Conservation (phyloP, 2,888 invertebrate species). For the Molanna angustata region DNA sequence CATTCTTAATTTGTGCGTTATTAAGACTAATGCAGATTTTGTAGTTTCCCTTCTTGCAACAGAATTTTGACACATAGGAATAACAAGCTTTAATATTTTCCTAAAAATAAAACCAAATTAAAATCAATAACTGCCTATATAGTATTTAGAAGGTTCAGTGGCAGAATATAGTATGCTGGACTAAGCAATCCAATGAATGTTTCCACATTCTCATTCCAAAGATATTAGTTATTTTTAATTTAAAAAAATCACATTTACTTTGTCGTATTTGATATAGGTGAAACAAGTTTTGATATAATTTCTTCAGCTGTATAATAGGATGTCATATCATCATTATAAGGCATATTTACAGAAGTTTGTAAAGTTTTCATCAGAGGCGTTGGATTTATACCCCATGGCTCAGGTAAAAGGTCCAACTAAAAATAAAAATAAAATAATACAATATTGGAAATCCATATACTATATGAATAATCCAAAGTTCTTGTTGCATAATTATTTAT, state of each 20-base stretch:
- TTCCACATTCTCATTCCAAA: not conserved
- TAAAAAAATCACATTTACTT: constrained; percentile 40
- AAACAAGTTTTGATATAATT: constrained; percentile 50
- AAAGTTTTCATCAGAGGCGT: constrained; percentile 60
- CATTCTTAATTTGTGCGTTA: constrained; percentile 58
- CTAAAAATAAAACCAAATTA: constrained; percentile 41
- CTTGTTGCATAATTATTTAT: no score
- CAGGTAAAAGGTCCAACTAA: constrained; percentile 65
- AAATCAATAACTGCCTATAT: no score
- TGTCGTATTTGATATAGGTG: constrained; percentile 48
- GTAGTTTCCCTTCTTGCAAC: constrained; percentile 66
- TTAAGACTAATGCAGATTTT: constrained; percentile 57
- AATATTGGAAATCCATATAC: no score
- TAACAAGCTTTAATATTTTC: constrained; percentile 56
- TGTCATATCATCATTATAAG: constrained; percentile 34
- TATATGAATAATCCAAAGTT: no score
- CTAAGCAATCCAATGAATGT: no score
- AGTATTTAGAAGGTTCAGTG: no score
- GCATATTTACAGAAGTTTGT: constrained; percentile 48
- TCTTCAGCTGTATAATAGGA: constrained; percentile 45
- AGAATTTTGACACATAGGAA: constrained; percentile 59
- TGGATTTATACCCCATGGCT: constrained; percentile 65
- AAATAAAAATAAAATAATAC: no score
- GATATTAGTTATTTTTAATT: no score
- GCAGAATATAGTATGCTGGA: no score